Evolutionary conservation across 1,140 invertebrate genomes (phyloP).

Genomic region (Caenorhabditis remanei): DNA sequence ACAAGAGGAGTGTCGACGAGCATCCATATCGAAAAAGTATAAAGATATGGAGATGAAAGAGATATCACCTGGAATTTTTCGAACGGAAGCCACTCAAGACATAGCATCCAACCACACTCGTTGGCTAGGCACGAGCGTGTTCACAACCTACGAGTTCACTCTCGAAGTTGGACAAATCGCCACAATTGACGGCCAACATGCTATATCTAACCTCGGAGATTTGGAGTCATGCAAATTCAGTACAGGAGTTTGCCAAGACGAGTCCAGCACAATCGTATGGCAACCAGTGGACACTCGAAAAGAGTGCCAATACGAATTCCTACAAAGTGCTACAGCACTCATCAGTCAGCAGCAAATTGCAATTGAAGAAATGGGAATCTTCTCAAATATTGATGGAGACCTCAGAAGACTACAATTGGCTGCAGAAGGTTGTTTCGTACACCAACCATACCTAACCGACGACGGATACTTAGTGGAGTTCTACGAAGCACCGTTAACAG

Average conservation of each 20-base stretch:
- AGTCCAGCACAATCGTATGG: not conserved
- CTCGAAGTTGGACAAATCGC: not conserved
- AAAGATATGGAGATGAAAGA: not conserved
- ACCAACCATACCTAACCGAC: not conserved
- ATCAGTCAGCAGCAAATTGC: not conserved
- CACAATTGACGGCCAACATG: not conserved
- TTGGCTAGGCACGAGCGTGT: not conserved
- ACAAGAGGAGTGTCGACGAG: not conserved
- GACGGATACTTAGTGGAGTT: not conserved
- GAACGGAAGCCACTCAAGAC: not conserved
- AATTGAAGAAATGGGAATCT: not conserved
- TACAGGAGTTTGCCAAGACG: not conserved
- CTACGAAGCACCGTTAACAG: not conserved
- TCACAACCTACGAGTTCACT: not conserved
- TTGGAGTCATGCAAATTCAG: not conserved
- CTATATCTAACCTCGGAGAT: not conserved
- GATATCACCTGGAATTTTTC: not conserved
- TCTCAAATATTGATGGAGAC: not conserved
- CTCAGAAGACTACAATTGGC: not conserved
- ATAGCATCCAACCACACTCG: not conserved
- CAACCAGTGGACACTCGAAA: not conserved
- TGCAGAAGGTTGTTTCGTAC: not conserved
- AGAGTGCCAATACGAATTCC: not conserved
- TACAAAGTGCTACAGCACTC: not conserved
- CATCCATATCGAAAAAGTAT: not conserved